Conservation (phyloP, 2,888 invertebrate species). For the Ypsolopha scabrella region DNA sequence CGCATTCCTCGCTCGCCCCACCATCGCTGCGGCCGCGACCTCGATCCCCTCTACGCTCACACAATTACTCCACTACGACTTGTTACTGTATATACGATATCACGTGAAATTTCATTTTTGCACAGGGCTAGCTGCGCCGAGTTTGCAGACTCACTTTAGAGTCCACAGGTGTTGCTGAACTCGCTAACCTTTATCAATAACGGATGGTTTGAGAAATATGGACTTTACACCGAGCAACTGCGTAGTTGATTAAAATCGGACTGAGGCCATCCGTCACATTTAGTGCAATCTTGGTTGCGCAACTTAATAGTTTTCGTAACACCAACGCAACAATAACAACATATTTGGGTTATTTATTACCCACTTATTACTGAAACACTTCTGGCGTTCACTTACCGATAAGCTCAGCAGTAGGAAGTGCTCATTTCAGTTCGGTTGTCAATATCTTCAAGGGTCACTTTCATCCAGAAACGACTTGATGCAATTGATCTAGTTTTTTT, state of each 20-base stretch:
- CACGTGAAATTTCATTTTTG: no score
- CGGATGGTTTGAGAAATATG: background rate
- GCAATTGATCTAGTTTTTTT: no score
- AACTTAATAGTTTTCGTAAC: background rate
- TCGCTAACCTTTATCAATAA: background rate
- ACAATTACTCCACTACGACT: conserved; percentile 16
- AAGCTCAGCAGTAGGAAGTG: background rate
- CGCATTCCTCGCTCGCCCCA: conserved; percentile 40
- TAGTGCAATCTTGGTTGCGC: background rate
- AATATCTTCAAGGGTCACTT: no score
- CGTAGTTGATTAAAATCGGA: background rate
- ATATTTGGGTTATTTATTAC: background rate
- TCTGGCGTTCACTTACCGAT: background rate
- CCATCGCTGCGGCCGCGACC: conserved; percentile 25
- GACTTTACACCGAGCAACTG: background rate
- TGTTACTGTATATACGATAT: background rate
- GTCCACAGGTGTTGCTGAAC: background rate
- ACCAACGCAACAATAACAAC: background rate
- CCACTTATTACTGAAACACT: background rate
- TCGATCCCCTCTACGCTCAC: conserved; percentile 27
- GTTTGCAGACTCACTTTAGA: no score
- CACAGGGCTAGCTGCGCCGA: no score
- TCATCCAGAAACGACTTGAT: no score
- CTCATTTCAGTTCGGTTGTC: background rate
- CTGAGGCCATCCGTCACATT: background rate